Base-by-base conservation (phyloP, 2,888 invertebrate genomes). In the Trimorus sp. region DNA sequence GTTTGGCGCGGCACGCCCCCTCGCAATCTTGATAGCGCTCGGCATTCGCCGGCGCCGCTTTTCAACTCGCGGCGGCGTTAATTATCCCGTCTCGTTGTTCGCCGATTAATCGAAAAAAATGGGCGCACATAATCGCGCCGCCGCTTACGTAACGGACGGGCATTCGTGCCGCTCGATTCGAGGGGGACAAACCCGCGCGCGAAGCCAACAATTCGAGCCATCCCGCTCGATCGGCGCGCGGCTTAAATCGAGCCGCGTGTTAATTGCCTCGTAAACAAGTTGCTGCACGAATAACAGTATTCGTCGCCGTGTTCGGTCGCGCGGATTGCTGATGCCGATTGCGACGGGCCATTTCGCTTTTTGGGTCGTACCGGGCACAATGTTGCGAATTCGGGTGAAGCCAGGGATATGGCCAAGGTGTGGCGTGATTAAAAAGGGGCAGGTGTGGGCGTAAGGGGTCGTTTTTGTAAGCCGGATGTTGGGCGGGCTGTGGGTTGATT, bases 221-320 rank as follows among this genome's bases (percentile, higher is more conserved):
- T 51, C 58, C 70, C 68, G 60, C 65, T 75, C 83, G 77, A 84
- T 81, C 71, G 66, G 59, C 73, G 51, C 71, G 81, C 54, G 83
- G 65, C 76, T 76, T 79, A 80, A 79, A 79, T 84, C 79, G 71
- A 63, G 82, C 79, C 70, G 79, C 82, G 84, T 85, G 84, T 86
- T 85, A 85, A 86, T 86, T 85, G 83, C 84, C 84, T 84, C 84
- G 84, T 86, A 86, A 86, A 85, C 85, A 86, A 86, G 85, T 83
- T 85, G 69, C 83, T 71, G 78, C 74, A 80, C 71, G 81, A 82
- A 82, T 77, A 84, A 84, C 82, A 79, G 83, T 79, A 83, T 81
- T 26, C 75, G 82, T 71, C 75, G 53, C 58, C 77, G 77, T 73
- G 82, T 79, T 70, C 60, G 36, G 75, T 82, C 77, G 40, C 77